phyloP scores from a whole-genome alignment of 2,113 vertebrate species.

The Abramis brama region DNA sequence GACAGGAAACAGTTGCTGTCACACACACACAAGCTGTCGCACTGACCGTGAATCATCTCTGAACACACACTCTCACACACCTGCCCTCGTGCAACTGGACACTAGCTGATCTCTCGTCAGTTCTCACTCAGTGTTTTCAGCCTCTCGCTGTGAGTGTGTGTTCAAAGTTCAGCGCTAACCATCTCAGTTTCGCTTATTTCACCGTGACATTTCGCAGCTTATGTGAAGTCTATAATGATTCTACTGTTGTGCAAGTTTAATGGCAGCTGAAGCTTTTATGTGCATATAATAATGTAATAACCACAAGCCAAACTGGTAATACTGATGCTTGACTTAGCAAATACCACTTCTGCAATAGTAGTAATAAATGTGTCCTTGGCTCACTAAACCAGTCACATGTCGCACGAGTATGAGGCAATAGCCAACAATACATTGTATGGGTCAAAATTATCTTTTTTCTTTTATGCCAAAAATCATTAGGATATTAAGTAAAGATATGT shows the following conservation, averaged over 20 bases:
- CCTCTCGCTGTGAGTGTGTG: not conserved
- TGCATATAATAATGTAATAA: not conserved
- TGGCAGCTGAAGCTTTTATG: not conserved
- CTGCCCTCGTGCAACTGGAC: not conserved
- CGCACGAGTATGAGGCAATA: too few relatives aligned
- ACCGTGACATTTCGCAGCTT: not conserved
- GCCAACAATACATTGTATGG: too few relatives aligned
- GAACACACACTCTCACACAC: not conserved
- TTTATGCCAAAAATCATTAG: too few relatives aligned
- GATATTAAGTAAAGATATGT: too few relatives aligned
- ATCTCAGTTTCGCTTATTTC: not conserved
- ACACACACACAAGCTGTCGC: not conserved
- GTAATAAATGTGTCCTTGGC: not conserved
- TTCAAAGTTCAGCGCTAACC: not conserved
- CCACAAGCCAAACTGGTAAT: not conserved
- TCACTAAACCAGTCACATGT: too few relatives aligned
- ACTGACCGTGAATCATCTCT: not conserved
- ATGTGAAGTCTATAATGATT: too few relatives aligned
- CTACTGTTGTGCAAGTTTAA: not conserved
- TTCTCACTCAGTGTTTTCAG: not conserved
- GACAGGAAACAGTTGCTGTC: slow-evolving; percentile 12
- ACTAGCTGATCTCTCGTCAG: not conserved
- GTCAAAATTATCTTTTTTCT: too few relatives aligned
- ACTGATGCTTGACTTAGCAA: not conserved
- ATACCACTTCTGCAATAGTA: not conserved